phyloP scores from a whole-genome alignment of 2,113 vertebrate species.

The Cebus imitator region DNA sequence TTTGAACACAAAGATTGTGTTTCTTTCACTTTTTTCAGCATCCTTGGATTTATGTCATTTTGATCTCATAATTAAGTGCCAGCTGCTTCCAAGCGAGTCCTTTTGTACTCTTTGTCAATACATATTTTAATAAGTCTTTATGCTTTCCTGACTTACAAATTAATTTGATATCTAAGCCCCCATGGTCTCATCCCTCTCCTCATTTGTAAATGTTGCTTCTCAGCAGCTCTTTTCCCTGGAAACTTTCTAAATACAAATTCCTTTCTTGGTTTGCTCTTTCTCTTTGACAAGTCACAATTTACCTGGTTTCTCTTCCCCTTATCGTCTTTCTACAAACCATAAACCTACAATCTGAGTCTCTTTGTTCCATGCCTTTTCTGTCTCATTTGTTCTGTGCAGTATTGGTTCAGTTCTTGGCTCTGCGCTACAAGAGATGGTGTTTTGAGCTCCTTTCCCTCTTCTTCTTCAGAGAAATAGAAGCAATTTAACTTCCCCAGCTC shows the following conservation, averaged over 20 bases:
- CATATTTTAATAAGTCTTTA: constrained; percentile 1
- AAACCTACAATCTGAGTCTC: not conserved
- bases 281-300: constrained; percentile 5
- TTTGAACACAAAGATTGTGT: not conserved
- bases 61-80: not conserved
- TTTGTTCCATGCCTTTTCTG: not conserved
- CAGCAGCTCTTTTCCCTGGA: not conserved
- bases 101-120: not conserved
- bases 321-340: constrained; percentile 49
- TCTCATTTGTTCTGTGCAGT: not conserved
- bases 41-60: not conserved
- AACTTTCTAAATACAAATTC: constrained; percentile 43
- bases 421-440: not conserved
- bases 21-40: not conserved
- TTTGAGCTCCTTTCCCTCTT: constrained; percentile 6
- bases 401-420: constrained; percentile 32
- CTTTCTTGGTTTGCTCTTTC: not conserved
- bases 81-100: not conserved
- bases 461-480: constrained; percentile 41
- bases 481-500: constrained; percentile 37
- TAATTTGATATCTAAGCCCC: constrained; percentile 3
- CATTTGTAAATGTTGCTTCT: constrained; percentile 19
- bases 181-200: not conserved
- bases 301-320: constrained; percentile 49
- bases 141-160: not conserved